A percentile compares a stretch with the other conserved stretches of the same genome.
Conservation (phyloP, 2,888 invertebrate species). For the Gandaritis pyraliata region DNA sequence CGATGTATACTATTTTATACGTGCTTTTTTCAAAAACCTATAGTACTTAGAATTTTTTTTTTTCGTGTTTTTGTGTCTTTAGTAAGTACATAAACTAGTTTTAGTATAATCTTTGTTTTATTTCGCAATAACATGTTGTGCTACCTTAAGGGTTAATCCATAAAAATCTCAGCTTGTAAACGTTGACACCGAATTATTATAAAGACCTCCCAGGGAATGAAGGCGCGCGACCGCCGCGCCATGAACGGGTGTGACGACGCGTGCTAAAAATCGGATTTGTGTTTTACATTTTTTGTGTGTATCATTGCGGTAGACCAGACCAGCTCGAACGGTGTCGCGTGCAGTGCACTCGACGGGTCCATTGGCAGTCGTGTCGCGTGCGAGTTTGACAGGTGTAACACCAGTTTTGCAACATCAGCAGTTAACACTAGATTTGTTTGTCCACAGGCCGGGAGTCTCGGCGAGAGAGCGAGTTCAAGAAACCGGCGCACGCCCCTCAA, state of each 20-base stretch:
- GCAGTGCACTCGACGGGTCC: slow-evolving; percentile 29
- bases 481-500: slow-evolving; percentile 83
- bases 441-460: slow-evolving; percentile 78
- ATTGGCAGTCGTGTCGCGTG: slow-evolving; percentile 28
- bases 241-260: slow-evolving; percentile 31
- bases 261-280: slow-evolving; percentile 35
- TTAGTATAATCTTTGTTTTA: no score
- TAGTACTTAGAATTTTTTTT: no score
- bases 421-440: slow-evolving; percentile 47
- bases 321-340: slow-evolving; percentile 30
- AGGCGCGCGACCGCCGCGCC: slow-evolving; percentile 23
- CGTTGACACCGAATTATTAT: slow-evolving; percentile 56
- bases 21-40: no score
- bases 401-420: slow-evolving; percentile 28
- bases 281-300: slow-evolving; percentile 33
- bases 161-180: slow-evolving; percentile 59
- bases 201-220: slow-evolving; percentile 50
- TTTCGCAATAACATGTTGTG: no score
- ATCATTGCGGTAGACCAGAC: slow-evolving; percentile 25
- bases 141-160: no score
- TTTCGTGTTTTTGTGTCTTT: no score
- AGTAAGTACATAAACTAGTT: no score
- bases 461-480: slow-evolving; percentile 86
- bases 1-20: no score
- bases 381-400: slow-evolving; percentile 36